Base-by-base conservation (phyloP, 2,797 vertebrate species). In the Linurgus olivaceus region DNA sequence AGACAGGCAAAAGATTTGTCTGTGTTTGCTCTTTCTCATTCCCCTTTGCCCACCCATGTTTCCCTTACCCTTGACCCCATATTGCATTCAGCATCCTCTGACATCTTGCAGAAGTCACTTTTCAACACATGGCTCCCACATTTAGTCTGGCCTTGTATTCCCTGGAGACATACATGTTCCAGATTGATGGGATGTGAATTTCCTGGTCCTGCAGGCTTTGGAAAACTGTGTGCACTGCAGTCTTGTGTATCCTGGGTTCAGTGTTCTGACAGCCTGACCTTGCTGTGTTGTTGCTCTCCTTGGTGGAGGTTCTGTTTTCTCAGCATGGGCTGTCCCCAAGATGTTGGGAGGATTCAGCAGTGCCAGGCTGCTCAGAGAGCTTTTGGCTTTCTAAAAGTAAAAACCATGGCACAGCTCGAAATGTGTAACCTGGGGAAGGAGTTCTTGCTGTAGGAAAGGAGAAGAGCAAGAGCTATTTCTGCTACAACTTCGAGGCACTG, bases 1-100 rank as follows among this genome's bases (percentile, higher is more conserved):
- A 44, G 24, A 40, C 6, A 10, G 29, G 52, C 52, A 48, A 29
- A 67, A 84, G 28, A 18, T 63, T 58, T 6, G 8, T 38, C n/a
- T 59, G 40, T 29, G 19, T 68, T 35, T 89, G 55, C 44, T 82
- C 25, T 26, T 73, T 28, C 59, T 81, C 20, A 1, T 16, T 94
- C 42, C 28, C 45, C 31, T 74, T 28, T 83, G 58, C 38, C 65
- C 47, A 42, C 21, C 48, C 7, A 5, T 66, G 48, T 82, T 95
- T 89, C 47, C 33, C 42, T 89, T 91, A 83, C 68, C 75, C 83
- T 47, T 94, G 33, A 21, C 67, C 51, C 29, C 10, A 45, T 51
- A 1, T 47, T 92, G n/a, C 66, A 37, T 59, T 62, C 63, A 75
- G 47, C 23, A 55, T 55, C 63, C 71, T 75, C 66, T 2, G 5